These are phyloP conservation scores for Cactoblastis cactorum DNA, from an alignment of 2,888 invertebrate genomes.

Conservation along the genomic window DNA sequence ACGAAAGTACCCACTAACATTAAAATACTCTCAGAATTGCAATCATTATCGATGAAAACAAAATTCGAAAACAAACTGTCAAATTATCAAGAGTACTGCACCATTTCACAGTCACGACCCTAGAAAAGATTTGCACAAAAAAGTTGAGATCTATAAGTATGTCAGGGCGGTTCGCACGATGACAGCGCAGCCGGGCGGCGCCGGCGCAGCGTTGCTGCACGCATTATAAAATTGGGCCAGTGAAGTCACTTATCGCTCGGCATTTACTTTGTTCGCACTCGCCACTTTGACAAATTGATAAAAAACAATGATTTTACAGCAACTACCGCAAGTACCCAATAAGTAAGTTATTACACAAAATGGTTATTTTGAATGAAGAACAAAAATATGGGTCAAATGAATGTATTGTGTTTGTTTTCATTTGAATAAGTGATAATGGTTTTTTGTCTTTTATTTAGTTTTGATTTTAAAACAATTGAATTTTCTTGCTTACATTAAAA, in stretches of 20 bases:
- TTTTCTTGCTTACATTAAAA: too few relatives aligned
- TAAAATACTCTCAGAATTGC: slow-evolving; percentile 35
- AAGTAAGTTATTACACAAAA: background rate
- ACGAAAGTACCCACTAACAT: slow-evolving; percentile 26
- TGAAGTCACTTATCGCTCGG: slow-evolving; percentile 27
- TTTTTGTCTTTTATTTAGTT: background rate
- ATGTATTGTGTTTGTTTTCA: slow-evolving; percentile 4
- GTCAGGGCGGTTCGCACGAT: slow-evolving; percentile 70
- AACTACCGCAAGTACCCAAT: background rate
- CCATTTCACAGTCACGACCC: slow-evolving; percentile 74
- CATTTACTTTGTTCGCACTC: slow-evolving; percentile 30
- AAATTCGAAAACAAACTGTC: slow-evolving; percentile 52
- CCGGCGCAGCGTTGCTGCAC: slow-evolving; percentile 30
- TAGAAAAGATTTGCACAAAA: slow-evolving; percentile 58
- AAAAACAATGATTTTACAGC: slow-evolving; percentile 30
- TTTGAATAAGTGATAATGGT: background rate
- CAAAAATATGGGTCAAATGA: slow-evolving; percentile 5
- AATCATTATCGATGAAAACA: slow-evolving; percentile 42
- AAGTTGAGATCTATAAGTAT: slow-evolving; percentile 58
- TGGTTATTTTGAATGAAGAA: slow-evolving; percentile 2
- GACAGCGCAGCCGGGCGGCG: slow-evolving; percentile 17
- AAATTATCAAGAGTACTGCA: slow-evolving; percentile 56
- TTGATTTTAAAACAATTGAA: background rate
- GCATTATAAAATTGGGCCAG: slow-evolving; percentile 63
- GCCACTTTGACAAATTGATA: slow-evolving; percentile 52